Evolutionary conservation across 1,140 invertebrate species (phyloP).

Genomic region (Polyergus mexicanus): DNA sequence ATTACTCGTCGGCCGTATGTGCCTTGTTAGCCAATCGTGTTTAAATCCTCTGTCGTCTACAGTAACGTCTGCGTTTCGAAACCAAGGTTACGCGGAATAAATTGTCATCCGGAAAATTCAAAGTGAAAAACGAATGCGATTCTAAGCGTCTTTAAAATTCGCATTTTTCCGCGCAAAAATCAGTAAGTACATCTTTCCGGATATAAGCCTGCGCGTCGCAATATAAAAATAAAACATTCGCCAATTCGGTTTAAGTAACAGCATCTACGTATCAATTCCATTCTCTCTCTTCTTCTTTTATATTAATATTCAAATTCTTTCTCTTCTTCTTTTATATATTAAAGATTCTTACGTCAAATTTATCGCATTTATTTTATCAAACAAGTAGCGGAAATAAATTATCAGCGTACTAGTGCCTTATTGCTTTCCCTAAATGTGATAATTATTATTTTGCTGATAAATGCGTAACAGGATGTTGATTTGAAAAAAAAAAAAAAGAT

Average conservation of each 20-base stretch:
- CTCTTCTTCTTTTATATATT: too few relatives aligned
- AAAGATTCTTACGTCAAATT: not conserved
- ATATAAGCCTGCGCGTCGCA: not conserved
- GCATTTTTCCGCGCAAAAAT: not conserved
- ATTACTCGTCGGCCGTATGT: constrained; percentile 48
- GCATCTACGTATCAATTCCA: not conserved
- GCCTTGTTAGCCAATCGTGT: constrained; percentile 62
- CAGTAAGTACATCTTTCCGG: not conserved
- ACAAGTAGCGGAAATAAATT: not conserved
- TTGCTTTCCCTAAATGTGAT: not conserved
- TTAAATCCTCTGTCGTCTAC: constrained; percentile 58
- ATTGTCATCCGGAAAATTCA: not conserved
- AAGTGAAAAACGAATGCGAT: not conserved
- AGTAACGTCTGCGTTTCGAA: constrained; percentile 40
- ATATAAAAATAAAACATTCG: not conserved
- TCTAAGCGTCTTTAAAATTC: not conserved
- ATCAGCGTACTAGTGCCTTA: not conserved
- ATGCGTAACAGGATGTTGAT: not conserved
- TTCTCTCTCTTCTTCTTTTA: not conserved
- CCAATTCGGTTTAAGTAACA: not conserved
- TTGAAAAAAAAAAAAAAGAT: not conserved
- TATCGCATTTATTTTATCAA: not conserved
- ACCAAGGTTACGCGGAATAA: constrained; percentile 7
- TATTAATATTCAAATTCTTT: too few relatives aligned
- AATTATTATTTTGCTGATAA: not conserved